Percentiles rank a stretch among this genome's conserved stretches.
Evolutionary conservation across 2,797 vertebrate genomes (phyloP).

Genomic region (Tenualosa thibaudeaui): DNA sequence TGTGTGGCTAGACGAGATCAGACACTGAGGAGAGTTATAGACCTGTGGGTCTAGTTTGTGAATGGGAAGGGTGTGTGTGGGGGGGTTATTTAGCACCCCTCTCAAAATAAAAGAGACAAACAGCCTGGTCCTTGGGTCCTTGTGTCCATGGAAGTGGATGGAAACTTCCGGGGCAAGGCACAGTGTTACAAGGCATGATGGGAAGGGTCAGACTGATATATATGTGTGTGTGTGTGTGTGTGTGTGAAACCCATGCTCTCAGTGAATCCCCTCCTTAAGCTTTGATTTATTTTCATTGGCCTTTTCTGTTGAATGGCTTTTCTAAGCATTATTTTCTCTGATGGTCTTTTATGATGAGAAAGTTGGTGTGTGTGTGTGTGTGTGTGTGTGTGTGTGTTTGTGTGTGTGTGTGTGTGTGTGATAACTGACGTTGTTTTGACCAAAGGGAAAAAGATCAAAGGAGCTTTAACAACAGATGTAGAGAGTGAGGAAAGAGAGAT

Average conservation of each 20-base stretch:
- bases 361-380: not conserved
- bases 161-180: not conserved
- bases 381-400: not conserved
- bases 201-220: no score
- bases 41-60: not conserved
- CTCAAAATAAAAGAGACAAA: no score
- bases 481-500: not conserved
- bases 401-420: not conserved
- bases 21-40: not conserved
- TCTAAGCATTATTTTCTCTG: not conserved
- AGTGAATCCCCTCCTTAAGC: not conserved
- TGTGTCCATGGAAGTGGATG: no score
- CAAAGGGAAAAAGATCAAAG: not conserved
- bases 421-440: not conserved
- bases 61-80: not conserved
- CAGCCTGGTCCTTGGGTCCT: no score
- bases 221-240: not conserved
- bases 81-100: not conserved
- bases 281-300: not conserved
- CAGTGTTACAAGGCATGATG: no score
- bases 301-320: not conserved
- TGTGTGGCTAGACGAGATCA: no score
- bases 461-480: not conserved
- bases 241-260: not conserved
- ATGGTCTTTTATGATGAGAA: not conserved